Conservation (phyloP, 2,797 vertebrate genomes). For the Leptatherina wallacei region DNA sequence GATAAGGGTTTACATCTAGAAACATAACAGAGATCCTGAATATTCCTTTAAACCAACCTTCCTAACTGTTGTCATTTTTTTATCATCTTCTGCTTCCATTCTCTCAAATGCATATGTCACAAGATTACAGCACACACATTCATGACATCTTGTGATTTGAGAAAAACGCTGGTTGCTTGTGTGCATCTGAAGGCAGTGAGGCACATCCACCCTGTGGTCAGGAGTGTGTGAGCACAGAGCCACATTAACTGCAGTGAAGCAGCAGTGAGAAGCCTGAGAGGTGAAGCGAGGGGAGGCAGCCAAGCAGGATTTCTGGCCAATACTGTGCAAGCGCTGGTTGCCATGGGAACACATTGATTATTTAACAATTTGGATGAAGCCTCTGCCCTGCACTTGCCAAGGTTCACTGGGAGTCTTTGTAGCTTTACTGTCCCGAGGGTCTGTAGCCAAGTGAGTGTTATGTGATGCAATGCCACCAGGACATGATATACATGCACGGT, state of each 20-base stretch:
- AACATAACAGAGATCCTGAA: constrained; percentile 2
- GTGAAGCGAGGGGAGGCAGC: constrained; percentile 65
- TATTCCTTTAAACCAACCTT: constrained; percentile 3
- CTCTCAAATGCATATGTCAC: neutral
- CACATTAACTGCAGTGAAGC: constrained; percentile 69
- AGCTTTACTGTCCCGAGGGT: constrained; percentile 72
- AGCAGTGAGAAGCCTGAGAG: constrained; percentile 59
- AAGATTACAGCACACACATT: neutral
- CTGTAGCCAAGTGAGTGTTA: constrained; percentile 66
- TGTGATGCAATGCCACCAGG: constrained; percentile 52
- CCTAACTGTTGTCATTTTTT: neutral
- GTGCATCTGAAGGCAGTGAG: constrained; percentile 39
- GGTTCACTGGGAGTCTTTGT: constrained; percentile 77
- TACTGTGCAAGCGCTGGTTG: constrained; percentile 64
- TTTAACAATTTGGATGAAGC: constrained; percentile 83
- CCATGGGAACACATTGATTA: constrained; percentile 86
- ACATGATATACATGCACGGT: constrained; percentile 53
- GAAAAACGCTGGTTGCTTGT: constrained; percentile 3
- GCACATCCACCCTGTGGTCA: constrained; percentile 54
- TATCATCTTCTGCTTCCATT: neutral
- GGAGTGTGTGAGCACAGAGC: constrained; percentile 59
- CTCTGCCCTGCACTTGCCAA: constrained; percentile 69
- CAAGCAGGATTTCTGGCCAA: constrained; percentile 61
- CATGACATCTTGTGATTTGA: neutral
- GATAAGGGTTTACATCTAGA: constrained; percentile 3